These are phyloP conservation scores for Clamator glandarius DNA, from an alignment of 2,797 vertebrate genomes.

Conservation along the genomic window DNA sequence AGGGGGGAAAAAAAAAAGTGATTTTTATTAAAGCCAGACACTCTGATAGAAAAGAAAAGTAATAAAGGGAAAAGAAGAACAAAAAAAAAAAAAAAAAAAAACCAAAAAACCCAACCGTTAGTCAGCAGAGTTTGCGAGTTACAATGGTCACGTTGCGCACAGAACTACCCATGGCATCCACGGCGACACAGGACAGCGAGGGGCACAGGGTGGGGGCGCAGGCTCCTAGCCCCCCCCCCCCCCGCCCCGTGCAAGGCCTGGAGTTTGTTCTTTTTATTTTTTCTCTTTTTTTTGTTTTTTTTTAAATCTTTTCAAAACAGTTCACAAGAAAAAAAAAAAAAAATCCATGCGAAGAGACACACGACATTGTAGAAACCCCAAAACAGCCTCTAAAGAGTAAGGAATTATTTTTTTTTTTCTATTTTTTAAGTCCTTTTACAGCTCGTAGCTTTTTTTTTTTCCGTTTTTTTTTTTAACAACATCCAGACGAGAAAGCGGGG, in stretches of 20 bases:
- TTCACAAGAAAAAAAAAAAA: slow-evolving; percentile 84
- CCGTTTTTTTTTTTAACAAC: slow-evolving; percentile 46
- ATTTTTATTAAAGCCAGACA: slow-evolving; percentile 81
- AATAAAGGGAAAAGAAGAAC: slow-evolving; percentile 66
- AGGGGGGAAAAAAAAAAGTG: slow-evolving; percentile 41
- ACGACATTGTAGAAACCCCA: slow-evolving; percentile 71
- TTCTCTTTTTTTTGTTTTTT: background rate
- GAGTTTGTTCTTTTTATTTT: background rate
- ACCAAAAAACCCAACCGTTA: slow-evolving; percentile 77
- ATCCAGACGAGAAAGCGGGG: slow-evolving; percentile 76
- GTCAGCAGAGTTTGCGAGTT: slow-evolving; percentile 82
- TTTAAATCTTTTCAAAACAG: slow-evolving; percentile 62
- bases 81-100: slow-evolving; percentile 63
- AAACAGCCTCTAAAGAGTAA: slow-evolving; percentile 30
- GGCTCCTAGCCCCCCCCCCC: background rate
- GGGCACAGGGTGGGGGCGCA: background rate
- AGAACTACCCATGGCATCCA: slow-evolving; percentile 92
- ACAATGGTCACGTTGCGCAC: slow-evolving; percentile 87
- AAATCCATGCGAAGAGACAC: slow-evolving; percentile 84
- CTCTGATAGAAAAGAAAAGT: slow-evolving; percentile 71
- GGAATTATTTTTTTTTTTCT: background rate
- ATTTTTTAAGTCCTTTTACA: background rate
- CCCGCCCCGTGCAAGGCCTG: background rate
- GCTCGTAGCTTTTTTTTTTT: background rate
- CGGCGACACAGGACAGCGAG: slow-evolving; percentile 76